Base-by-base conservation (phyloP, 35 echinoderm and acorn worm genomes). In the Hemicentrotus pulcherrimus region DNA sequence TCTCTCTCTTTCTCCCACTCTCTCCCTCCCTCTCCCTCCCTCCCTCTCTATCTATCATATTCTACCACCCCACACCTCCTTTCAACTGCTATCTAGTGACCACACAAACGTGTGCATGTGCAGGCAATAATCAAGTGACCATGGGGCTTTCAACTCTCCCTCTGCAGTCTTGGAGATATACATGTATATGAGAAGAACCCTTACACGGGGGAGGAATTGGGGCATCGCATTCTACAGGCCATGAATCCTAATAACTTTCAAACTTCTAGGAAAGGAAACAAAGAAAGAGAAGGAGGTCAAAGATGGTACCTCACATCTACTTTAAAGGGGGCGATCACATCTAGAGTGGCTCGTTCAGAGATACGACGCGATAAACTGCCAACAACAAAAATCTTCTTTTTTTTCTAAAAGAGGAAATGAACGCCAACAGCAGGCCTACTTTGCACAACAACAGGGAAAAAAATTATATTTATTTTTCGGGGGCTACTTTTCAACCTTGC, bases 201-300 rank as follows among this genome's bases (percentile, higher is more conserved):
- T 78, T 78, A n/a, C 65, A 78, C 65, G 19, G 65, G 65, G 65
- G 65, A 78, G 65, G 65, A 78, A 78, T 78, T 78, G 65, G 65
- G 65, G 65, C 65, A 78, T 78, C 65, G 65, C 28, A 30, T 78
- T 78, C 65, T 78, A 78, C 65, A 22, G 65, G 19, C 15, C 65
- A 78, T 78, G 65, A 78, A 78, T 78, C 19, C 22, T 78, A 28
- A 78, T 78, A 78, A 78, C 28, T 78, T 28, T 78, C 65, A 78
- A 78, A 78, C 0, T 22, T 28, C 24, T 0, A n/a, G n/a, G 65
- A 78, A 22, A 78, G 19, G 65, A 28, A 22, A n/a, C 19, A 59
- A 59, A 78, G 22, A 78, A 22, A 19, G 61, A 70, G 28, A 78
- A 28, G 65, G n/a, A 70, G 22, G 24, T 78, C 65, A n/a, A 78